Base-by-base conservation (phyloP, 1,140 invertebrate species). In the Stratiolaelaps scimitus region DNA sequence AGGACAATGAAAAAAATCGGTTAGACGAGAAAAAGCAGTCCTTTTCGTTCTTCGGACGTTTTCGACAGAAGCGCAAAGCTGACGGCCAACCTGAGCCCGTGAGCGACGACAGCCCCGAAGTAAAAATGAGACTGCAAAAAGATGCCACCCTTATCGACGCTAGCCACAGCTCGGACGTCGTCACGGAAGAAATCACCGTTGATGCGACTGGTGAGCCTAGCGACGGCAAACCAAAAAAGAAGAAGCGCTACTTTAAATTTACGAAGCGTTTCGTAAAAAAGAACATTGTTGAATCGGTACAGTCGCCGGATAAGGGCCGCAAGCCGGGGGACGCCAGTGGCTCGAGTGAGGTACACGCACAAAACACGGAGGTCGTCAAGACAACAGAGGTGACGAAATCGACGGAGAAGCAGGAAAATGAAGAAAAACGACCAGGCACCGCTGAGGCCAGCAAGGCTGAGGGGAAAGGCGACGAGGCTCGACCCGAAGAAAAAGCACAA, bases 401-500 rank as follows among this genome's bases (percentile, higher is more conserved):
- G 4, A 10, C 34, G 10, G 34, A n/a, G 34, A 40, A 40, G 34
- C 10, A 10, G 10, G 34, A 40, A 40, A 40, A 10, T 17, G 53
- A 60, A 60, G 2, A 60, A 60, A 60, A n/a, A n/a, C n/a, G n/a
- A n/a, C 34, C 15, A 60, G 53, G 15, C 26, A 15, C 26, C 23
- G 34, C 20, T 60, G 53, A 19, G 23, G 34, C 13, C 13, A 10
- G 17, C 20, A 26, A 60, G 15, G 15, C 53, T 5, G 15, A 26
- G 10, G 34, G 34, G 20, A 15, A 26, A 15, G 28, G 19, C 4
- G 47, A 48, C 15, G 47, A 48, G 28, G 47, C 15, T 13, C 13
- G 19, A 23, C 47, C 47, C 19, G 15, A 48, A 15, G 47, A 48
- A 23, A 60, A 26, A 60, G 53, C 53, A 26, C 26, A 60, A 15